Evolutionary conservation across 2,888 invertebrate genomes (phyloP).

Genomic region (Ferrisia virgata): DNA sequence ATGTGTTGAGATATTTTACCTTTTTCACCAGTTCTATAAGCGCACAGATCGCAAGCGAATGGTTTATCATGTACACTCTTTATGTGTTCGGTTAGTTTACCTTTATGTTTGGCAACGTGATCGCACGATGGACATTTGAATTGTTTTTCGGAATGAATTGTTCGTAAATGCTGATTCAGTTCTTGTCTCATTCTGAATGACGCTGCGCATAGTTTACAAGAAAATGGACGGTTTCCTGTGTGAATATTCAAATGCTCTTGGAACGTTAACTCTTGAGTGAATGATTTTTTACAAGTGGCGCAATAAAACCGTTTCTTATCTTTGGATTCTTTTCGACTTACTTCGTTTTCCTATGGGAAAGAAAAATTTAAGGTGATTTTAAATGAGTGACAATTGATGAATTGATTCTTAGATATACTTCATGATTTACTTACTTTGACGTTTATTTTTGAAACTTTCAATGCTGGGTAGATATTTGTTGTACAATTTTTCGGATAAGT

Average conservation of each 20-base stretch:
- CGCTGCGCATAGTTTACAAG: constrained; percentile 29
- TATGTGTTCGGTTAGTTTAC: constrained; percentile 30
- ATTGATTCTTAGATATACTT: not conserved
- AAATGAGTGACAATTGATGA: not conserved
- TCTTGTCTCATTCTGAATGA: constrained; percentile 27
- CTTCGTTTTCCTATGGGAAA: not conserved
- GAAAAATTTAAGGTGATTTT: not conserved
- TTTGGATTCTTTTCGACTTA: not conserved
- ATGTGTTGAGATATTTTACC: constrained; percentile 33
- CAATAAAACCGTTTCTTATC: not conserved
- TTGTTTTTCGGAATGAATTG: constrained; percentile 24
- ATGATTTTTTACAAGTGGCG: not conserved
- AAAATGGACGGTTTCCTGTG: constrained; percentile 13
- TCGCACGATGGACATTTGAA: constrained; percentile 21
- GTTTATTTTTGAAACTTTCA: not conserved
- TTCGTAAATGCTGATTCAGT: constrained; percentile 37
- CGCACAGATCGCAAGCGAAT: constrained; percentile 24
- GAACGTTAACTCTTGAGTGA: not conserved
- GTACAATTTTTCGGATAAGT: not conserved
- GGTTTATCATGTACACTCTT: constrained; percentile 35
- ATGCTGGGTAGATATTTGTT: not conserved
- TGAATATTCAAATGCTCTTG: constrained; percentile 37
- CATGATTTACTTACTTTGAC: not conserved
- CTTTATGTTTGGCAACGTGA: constrained; percentile 31
- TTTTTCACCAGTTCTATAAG: constrained; percentile 27